These are phyloP conservation scores for Cetoscarus ocellatus DNA, from an alignment of 2,797 vertebrate genomes.

Conservation along the genomic window DNA sequence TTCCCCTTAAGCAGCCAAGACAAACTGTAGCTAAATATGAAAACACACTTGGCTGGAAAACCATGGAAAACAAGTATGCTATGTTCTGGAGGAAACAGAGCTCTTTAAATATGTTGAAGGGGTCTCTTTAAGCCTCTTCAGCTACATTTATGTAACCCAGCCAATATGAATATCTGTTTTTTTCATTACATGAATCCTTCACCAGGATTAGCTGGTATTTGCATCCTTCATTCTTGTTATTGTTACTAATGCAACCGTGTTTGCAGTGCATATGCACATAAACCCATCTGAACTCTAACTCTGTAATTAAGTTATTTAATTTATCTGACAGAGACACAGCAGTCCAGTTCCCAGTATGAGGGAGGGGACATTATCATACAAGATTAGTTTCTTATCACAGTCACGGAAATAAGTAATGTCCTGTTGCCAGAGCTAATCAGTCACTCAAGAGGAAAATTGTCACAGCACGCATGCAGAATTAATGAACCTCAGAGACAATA, in stretches of 20 bases:
- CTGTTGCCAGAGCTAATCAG: slow-evolving; percentile 58
- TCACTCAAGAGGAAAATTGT: slow-evolving; percentile 25
- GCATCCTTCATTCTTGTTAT: not conserved
- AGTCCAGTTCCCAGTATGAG: slow-evolving; percentile 4
- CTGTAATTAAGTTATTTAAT: slow-evolving; percentile 22
- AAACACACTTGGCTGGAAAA: slow-evolving; percentile 32
- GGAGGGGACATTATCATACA: slow-evolving; percentile 18
- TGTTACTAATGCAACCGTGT: not conserved
- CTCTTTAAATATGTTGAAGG: slow-evolving; percentile 16
- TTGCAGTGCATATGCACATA: slow-evolving; percentile 1
- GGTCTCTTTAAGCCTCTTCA: too few species aligned
- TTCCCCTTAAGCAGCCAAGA: slow-evolving; percentile 57
- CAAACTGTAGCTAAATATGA: slow-evolving; percentile 58
- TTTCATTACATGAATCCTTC: not conserved
- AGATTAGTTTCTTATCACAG: slow-evolving; percentile 39
- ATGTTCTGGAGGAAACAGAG: slow-evolving; percentile 4
- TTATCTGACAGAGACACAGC: slow-evolving; percentile 1
- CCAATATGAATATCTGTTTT: not conserved
- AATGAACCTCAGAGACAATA: slow-evolving; percentile 14
- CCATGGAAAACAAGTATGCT: slow-evolving; percentile 30
- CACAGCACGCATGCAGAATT: not conserved
- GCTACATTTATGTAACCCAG: too few species aligned
- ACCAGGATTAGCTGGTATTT: not conserved
- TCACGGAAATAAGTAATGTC: slow-evolving; percentile 61
- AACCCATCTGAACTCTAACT: not conserved